Evolutionary conservation across 2,888 invertebrate genomes (phyloP).

Genomic region (Carcina quercana): DNA sequence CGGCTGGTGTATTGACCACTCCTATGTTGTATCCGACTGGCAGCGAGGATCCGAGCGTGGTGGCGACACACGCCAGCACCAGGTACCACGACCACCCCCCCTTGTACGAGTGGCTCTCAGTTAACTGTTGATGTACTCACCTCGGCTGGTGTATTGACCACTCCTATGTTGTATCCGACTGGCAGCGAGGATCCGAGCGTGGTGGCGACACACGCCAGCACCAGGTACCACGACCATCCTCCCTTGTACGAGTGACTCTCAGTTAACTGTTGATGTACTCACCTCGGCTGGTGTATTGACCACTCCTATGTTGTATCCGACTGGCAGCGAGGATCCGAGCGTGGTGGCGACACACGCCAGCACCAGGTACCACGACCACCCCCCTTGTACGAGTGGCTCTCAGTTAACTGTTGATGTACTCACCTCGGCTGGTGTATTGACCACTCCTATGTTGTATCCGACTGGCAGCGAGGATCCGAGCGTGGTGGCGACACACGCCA

Average conservation of each 20-base stretch:
- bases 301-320: conserved; percentile 91
- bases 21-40: conserved; percentile 92
- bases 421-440: conserved; percentile 87
- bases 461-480: conserved; percentile 87
- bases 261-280: conserved; percentile 61
- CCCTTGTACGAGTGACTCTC: conserved; percentile 46
- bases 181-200: conserved; percentile 87
- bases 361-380: conserved; percentile 79
- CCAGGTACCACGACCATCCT: conserved; percentile 79
- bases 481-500: conserved; percentile 82
- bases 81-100: conserved; percentile 79
- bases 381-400: conserved; percentile 36
- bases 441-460: conserved; percentile 90
- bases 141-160: conserved; percentile 86
- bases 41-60: conserved; percentile 85
- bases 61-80: conserved; percentile 79
- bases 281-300: conserved; percentile 88
- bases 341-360: conserved; percentile 82
- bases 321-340: conserved; percentile 85
- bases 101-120: conserved; percentile 43
- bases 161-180: conserved; percentile 90
- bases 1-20: conserved; percentile 87
- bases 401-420: conserved; percentile 29
- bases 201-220: conserved; percentile 80
- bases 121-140: conserved; percentile 74